A percentile compares a stretch with the other conserved stretches of the same genome.
These are phyloP conservation scores for Rotaria macrura DNA, from an alignment of 2,888 invertebrate species.

Conservation along the genomic window DNA sequence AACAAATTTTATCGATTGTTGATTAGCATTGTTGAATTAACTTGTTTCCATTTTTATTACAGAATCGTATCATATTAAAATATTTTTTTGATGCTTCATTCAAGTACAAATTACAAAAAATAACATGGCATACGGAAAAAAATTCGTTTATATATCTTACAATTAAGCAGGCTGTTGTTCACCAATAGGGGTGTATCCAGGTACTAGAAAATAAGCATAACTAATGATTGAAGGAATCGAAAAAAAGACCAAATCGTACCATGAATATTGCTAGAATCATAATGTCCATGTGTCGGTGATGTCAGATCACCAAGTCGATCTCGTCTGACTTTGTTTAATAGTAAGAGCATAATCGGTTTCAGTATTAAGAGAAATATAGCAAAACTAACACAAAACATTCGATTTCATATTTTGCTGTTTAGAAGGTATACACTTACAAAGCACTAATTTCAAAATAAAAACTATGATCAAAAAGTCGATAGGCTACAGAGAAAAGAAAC, in stretches of 20 bases:
- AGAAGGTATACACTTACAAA: background rate
- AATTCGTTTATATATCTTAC: no score
- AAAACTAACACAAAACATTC: background rate
- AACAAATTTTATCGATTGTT: no score
- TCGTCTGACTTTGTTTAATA: background rate
- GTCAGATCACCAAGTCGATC: background rate
- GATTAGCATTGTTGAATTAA: no score
- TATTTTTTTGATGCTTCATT: no score
- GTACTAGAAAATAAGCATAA: background rate
- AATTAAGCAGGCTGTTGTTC: background rate
- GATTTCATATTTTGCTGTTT: background rate
- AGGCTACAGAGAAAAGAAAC: background rate
- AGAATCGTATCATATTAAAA: no score
- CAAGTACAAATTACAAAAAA: no score
- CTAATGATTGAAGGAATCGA: background rate
- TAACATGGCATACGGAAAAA: no score
- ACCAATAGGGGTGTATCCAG: background rate
- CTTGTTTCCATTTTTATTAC: no score
- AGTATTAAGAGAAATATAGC: background rate
- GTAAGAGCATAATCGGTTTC: background rate
- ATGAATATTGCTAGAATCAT: background rate
- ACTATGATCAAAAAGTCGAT: background rate
- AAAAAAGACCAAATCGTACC: background rate
- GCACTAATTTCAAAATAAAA: background rate
- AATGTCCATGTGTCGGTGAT: background rate